phyloP scores from a whole-genome alignment of 2,888 invertebrate genomes.

The Drosophila cognata region DNA sequence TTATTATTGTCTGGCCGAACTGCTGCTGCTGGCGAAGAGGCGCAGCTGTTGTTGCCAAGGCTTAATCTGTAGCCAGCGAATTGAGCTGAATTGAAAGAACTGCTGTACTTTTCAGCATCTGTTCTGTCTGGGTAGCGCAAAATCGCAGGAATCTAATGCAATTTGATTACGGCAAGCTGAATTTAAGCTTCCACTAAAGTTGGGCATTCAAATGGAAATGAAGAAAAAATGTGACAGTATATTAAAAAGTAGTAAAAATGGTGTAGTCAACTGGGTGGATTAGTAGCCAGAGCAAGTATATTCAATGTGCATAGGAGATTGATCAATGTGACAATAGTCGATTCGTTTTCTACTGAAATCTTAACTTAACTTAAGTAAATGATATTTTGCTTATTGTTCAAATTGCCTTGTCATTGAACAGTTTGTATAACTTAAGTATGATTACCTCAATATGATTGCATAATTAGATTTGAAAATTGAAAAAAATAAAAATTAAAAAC shows the following conservation, averaged over 20 bases:
- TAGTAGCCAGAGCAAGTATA: background rate
- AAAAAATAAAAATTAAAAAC: background rate
- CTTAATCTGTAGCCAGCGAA: slow-evolving; percentile 10
- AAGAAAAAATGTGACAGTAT: background rate
- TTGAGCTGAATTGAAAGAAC: slow-evolving; percentile 5
- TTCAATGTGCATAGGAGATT: background rate
- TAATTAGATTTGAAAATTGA: rapidly evolving
- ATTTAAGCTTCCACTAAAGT: background rate
- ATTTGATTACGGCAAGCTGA: background rate
- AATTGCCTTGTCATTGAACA: too few species aligned
- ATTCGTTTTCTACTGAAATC: background rate
- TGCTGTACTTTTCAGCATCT: slow-evolving; percentile 5
- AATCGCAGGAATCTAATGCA: background rate
- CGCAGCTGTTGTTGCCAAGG: slow-evolving; percentile 23
- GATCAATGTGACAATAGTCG: background rate
- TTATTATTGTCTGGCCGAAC: slow-evolving; percentile 6
- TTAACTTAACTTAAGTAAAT: background rate
- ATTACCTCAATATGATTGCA: background rate
- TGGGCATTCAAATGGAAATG: background rate
- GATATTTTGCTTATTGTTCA: background rate
- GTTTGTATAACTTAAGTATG: background rate
- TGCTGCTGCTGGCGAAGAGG: background rate
- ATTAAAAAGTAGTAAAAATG: background rate
- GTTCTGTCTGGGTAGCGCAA: background rate
- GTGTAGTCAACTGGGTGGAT: background rate